Conservation (phyloP, 2,797 vertebrate genomes). For the Enteromius radiatus region DNA sequence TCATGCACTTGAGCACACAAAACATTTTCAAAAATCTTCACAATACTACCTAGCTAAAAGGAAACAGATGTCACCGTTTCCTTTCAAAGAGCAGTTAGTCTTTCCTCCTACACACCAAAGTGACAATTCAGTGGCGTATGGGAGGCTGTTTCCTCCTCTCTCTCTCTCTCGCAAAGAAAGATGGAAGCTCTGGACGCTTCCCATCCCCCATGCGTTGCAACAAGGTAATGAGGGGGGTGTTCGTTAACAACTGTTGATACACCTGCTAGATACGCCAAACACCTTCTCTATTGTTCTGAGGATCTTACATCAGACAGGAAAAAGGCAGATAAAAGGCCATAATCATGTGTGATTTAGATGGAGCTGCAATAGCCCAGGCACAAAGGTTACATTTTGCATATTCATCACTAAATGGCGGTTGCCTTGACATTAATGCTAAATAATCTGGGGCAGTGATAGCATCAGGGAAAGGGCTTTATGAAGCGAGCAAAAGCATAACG, state of each 20-base stretch:
- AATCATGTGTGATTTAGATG: conserved; percentile 14
- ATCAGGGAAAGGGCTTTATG: background rate
- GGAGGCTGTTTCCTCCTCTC: conserved; percentile 10
- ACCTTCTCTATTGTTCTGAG: conserved; percentile 37
- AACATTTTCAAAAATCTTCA: conserved; percentile 16
- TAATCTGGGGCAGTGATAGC: conserved; percentile 23
- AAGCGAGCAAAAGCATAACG: background rate
- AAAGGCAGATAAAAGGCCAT: conserved; percentile 5
- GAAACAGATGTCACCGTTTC: conserved; percentile 53
- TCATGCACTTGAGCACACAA: conserved; percentile 9
- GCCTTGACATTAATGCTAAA: conserved; percentile 47
- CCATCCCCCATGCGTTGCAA: conserved; percentile 34
- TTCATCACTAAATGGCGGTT: conserved; percentile 32
- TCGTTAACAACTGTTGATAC: conserved; percentile 58
- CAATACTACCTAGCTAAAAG: conserved; percentile 32
- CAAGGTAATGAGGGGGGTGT: conserved; percentile 33
- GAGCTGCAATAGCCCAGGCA: conserved; percentile 29
- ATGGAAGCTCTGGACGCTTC: conserved; percentile 2
- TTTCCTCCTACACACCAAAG: conserved; percentile 44
- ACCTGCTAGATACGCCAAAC: conserved; percentile 51
- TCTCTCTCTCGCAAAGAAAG: conserved; percentile 1
- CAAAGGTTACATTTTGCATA: conserved; percentile 36
- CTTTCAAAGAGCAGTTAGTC: conserved; percentile 49
- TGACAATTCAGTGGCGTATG: conserved; percentile 28
- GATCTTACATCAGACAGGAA: conserved; percentile 42